A percentile compares a stretch with the other conserved stretches of the same genome.
Evolutionary conservation across 2,888 invertebrate genomes (phyloP).

Genomic region (Pseudococcus jackbeardsleyi): DNA sequence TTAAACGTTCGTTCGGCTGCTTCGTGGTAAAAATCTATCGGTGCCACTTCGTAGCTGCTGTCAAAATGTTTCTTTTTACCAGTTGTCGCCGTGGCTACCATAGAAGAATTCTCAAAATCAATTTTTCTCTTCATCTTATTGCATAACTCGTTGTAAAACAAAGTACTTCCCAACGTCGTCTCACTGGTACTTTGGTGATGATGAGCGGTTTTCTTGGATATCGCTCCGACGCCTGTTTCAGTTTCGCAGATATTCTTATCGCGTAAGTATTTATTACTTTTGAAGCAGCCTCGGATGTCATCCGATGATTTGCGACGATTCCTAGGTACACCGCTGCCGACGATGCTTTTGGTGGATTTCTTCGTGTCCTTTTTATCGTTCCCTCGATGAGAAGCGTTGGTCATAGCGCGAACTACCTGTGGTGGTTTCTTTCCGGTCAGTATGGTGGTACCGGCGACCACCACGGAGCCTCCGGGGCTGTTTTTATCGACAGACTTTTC

Average conservation of each 20-base stretch:
- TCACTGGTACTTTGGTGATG: not conserved
- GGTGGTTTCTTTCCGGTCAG: not conserved
- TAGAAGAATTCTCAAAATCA: slow-evolving; percentile 50
- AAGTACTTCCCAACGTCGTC: not conserved
- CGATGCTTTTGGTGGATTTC: not conserved
- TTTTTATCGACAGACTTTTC: not conserved
- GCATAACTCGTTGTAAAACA: slow-evolving; percentile 15
- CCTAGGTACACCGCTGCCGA: not conserved
- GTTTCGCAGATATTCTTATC: slow-evolving; percentile 34
- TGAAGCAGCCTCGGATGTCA: not conserved
- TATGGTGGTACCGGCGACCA: not conserved
- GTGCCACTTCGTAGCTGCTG: not conserved
- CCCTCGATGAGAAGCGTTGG: not conserved
- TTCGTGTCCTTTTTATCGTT: not conserved
- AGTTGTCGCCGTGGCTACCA: not conserved
- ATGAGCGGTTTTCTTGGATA: not conserved
- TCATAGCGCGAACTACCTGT: not conserved
- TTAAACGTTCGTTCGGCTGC: slow-evolving; percentile 2
- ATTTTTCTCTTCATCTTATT: slow-evolving; percentile 50
- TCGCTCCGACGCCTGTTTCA: not conserved
- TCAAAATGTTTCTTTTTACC: slow-evolving; percentile 26
- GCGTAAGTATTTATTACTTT: slow-evolving; percentile 39
- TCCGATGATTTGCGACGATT: not conserved
- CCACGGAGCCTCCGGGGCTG: too few relatives aligned
- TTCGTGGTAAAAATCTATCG: slow-evolving; percentile 33